Conservation (phyloP, 2,113 vertebrate species). For the Gnathonemus echidnorhynchus region DNA sequence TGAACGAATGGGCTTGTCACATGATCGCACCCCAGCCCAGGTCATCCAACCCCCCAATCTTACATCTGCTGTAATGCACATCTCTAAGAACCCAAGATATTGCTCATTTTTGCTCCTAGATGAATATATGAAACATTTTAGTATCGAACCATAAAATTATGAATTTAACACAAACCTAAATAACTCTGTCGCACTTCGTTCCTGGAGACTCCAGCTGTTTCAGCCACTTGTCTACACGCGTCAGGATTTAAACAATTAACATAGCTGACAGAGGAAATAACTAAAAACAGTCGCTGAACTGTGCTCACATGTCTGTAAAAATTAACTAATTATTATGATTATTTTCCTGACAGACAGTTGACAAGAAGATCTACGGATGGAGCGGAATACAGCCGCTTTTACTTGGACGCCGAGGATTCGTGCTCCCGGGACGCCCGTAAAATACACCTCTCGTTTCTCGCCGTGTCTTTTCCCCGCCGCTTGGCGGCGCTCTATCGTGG, state of each 20-base stretch:
- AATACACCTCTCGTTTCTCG: background rate
- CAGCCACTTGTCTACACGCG: background rate
- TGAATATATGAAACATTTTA: background rate
- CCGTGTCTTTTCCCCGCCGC: background rate
- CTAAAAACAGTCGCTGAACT: background rate
- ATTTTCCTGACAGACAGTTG: background rate
- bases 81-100: background rate
- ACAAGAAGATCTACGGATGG: background rate
- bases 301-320: background rate
- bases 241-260: background rate
- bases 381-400: background rate
- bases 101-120: background rate
- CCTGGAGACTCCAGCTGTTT: background rate
- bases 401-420: background rate
- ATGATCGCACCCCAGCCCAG: background rate
- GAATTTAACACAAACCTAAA: background rate
- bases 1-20: background rate
- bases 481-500: background rate
- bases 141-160: background rate
- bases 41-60: background rate
- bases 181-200: background rate
- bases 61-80: background rate
- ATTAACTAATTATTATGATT: background rate
- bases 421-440: background rate
- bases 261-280: background rate